phyloP scores from a whole-genome alignment of 2,797 vertebrate genomes.

The Pseudochirops cupreus region DNA sequence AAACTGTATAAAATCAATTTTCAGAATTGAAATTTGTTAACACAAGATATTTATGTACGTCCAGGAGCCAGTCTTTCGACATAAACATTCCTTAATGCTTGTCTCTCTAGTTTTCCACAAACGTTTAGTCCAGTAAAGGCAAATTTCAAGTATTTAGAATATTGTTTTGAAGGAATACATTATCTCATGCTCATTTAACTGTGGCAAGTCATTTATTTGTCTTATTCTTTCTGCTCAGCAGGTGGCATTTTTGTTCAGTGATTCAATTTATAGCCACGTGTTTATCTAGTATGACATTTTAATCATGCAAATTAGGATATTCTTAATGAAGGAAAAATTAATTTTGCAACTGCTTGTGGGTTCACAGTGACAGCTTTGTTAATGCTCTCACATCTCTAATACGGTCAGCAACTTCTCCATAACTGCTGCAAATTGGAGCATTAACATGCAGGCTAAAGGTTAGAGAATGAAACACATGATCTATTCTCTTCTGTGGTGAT shows the following conservation, averaged over 20 bases:
- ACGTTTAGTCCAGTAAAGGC: neutral
- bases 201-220: constrained; percentile 76
- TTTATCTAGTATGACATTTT: constrained; percentile 84
- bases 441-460: constrained; percentile 73
- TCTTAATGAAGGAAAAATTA: constrained; percentile 84
- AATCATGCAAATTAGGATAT: constrained; percentile 86
- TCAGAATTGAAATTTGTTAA: too few species aligned
- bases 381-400: constrained; percentile 74
- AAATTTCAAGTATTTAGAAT: constrained; percentile 39
- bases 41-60: fast-evolving
- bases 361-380: constrained; percentile 76
- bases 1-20: neutral
- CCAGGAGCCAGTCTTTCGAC: fast-evolving
- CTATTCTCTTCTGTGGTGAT: neutral
- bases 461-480: constrained; percentile 54
- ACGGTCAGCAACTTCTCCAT: constrained; percentile 65
- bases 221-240: constrained; percentile 80
- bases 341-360: constrained; percentile 78
- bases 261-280: constrained; percentile 73
- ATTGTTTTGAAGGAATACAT: constrained; percentile 10
- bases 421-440: constrained; percentile 68
- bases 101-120: neutral
- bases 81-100: neutral
- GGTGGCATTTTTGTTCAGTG: constrained; percentile 83
- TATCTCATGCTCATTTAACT: neutral